These are phyloP conservation scores for Rattus norvegicus DNA, from an alignment of 2,113 vertebrate genomes.

Conservation along the genomic window DNA sequence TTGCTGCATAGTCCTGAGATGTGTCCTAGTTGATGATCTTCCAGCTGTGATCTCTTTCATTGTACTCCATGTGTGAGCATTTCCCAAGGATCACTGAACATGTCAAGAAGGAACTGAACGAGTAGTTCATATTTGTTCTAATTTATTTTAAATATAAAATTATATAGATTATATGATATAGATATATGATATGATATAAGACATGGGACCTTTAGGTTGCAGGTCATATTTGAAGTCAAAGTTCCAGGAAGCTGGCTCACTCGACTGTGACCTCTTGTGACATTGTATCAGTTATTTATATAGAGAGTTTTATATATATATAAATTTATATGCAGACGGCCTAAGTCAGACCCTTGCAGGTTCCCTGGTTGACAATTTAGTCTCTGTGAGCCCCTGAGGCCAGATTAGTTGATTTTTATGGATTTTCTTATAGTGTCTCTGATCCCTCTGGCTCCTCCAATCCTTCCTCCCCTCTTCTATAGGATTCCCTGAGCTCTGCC, in stretches of 20 bases:
- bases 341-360: not conserved
- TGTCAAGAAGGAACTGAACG: slow-evolving; percentile 33
- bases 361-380: not conserved
- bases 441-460: not conserved
- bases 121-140: slow-evolving; percentile 17
- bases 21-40: slow-evolving; percentile 43
- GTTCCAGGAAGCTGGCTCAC: slow-evolving; percentile 1
- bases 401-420: not conserved
- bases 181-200: not conserved
- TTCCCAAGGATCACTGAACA: not conserved
- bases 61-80: not conserved
- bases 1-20: slow-evolving; percentile 29
- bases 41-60: slow-evolving; percentile 38
- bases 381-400: no score
- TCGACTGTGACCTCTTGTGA: slow-evolving; percentile 18
- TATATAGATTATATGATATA: not conserved
- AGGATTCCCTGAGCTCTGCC: not conserved
- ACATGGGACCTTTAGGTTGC: not conserved
- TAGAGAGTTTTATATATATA: no score
- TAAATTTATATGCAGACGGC: not conserved
- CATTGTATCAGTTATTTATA: not conserved
- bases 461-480: not conserved
- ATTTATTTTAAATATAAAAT: slow-evolving; percentile 62
- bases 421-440: not conserved
- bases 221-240: not conserved